A percentile compares a stretch with the other conserved stretches of the same genome.
Evolutionary conservation across 2,113 vertebrate species (phyloP).

Genomic region (Xiphias gladius): DNA sequence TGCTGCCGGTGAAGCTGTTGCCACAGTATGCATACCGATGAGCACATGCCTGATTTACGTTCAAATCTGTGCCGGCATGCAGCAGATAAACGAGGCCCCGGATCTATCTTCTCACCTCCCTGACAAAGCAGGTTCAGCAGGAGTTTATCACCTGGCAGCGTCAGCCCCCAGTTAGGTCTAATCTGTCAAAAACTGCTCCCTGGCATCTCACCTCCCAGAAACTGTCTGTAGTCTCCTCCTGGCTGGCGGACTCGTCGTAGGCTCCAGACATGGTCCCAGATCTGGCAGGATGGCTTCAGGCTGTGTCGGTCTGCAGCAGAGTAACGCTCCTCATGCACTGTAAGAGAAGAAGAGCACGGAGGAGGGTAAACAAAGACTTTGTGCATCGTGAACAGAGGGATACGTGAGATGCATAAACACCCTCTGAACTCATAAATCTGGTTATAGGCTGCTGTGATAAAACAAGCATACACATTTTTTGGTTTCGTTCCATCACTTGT

Average conservation of each 20-base stretch:
- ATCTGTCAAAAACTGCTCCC: constrained; percentile 35
- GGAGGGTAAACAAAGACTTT: constrained; percentile 29
- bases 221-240: constrained; percentile 92
- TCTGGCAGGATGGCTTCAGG: constrained; percentile 67
- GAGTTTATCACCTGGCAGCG: constrained; percentile 43
- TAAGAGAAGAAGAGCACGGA: constrained; percentile 29
- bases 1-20: constrained; percentile 1
- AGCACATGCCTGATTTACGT: constrained; percentile 4
- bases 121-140: constrained; percentile 23
- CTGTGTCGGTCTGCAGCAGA: constrained; percentile 62
- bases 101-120: neutral
- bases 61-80: neutral
- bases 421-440: neutral
- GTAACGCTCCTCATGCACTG: constrained; percentile 80
- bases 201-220: constrained; percentile 94
- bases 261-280: constrained; percentile 91
- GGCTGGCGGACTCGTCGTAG: constrained; percentile 89
- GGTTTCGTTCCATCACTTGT: neutral
- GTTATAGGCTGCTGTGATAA: neutral
- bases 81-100: constrained; percentile 11
- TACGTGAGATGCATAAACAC: neutral
- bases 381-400: neutral
- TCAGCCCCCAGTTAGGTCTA: neutral
- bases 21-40: neutral
- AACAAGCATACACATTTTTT: neutral